Base-by-base conservation (phyloP, 2,888 invertebrate species). In the Phytoseiulus persimilis region DNA sequence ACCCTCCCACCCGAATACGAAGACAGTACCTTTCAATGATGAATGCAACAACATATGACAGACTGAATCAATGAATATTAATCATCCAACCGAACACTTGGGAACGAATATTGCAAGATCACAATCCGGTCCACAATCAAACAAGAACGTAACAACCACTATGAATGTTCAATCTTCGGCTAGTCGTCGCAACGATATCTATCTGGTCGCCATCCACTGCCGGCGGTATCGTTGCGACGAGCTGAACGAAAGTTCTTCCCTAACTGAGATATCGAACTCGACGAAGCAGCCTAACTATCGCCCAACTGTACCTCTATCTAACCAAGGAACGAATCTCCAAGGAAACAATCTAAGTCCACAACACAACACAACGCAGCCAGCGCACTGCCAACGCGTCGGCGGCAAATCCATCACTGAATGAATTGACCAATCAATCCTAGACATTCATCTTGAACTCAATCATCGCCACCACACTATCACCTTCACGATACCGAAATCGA, bases 41-140 rank as follows among this genome's bases (percentile, higher is more conserved):
- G 87, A 87, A 87, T 87, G 87, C 87, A 87, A 87, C 87, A 87
- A 87, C 87, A 87, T 87, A 87, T 87, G 87, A 87, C 87, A 87
- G 33, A 33, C 28, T 45, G 45, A 83, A 32, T 32, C 65, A 65
- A 65, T 65, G 65, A 65, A 65, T 65, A 46, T 11, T 46, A 14
- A 65, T 65, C 65, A 65, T 65, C 65, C 28, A 65, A 65, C 14
- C 1, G 65, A 87, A 33, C 84, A 33, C 32, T 33, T 31, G 2
- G 33, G n/a, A 84, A 11, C 84, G 84, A 32, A 84, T 84, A 84
- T 84, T 65, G 84, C 33, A 84, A 32, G 84, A 84, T 84, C 33
- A 32, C 84, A 32, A 84, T 84, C 84, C 33, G 33, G 32, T 33
- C 33, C 32, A 32, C 84, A 32, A 84, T 84, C 84, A 32, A 84